These are phyloP conservation scores for Phallusia fumigata DNA, from an alignment of 23 tunicate species.

Conservation along the genomic window DNA sequence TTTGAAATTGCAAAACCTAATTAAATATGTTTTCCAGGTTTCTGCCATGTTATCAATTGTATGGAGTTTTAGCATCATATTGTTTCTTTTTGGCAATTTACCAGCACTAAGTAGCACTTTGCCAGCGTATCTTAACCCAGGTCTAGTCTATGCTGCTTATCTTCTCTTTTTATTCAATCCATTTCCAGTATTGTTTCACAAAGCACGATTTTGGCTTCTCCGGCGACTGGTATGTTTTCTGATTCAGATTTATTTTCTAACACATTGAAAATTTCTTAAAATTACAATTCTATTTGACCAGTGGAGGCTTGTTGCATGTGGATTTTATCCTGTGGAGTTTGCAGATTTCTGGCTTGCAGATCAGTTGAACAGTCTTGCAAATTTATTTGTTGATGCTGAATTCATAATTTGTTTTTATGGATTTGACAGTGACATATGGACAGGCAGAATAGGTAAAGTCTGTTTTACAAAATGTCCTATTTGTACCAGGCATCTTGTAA, in stretches of 20 bases:
- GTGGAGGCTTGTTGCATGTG: constrained; percentile 96
- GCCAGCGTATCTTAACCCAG: constrained; percentile 77
- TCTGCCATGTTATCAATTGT: constrained; percentile 57
- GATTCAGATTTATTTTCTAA: no score
- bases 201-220: constrained; percentile 84
- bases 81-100: constrained; percentile 52
- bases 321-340: constrained; percentile 89
- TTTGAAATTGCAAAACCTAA: background rate
- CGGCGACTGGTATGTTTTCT: constrained; percentile 54
- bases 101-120: constrained; percentile 23
- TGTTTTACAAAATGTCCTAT: no score
- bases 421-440: constrained; percentile 56
- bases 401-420: constrained; percentile 82
- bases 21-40: constrained; percentile 20
- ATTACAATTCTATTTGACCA: background rate
- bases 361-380: constrained; percentile 82
- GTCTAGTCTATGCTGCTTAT: constrained; percentile 45
- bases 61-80: constrained; percentile 70
- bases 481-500: no score
- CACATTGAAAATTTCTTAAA: background rate
- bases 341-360: constrained; percentile 99
- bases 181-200: constrained; percentile 81
- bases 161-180: constrained; percentile 76
- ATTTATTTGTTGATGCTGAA: constrained; percentile 69
- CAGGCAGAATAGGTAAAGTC: constrained; percentile 43